phyloP scores from a whole-genome alignment of 2,113 vertebrate species.

The Hippocampus comes region DNA sequence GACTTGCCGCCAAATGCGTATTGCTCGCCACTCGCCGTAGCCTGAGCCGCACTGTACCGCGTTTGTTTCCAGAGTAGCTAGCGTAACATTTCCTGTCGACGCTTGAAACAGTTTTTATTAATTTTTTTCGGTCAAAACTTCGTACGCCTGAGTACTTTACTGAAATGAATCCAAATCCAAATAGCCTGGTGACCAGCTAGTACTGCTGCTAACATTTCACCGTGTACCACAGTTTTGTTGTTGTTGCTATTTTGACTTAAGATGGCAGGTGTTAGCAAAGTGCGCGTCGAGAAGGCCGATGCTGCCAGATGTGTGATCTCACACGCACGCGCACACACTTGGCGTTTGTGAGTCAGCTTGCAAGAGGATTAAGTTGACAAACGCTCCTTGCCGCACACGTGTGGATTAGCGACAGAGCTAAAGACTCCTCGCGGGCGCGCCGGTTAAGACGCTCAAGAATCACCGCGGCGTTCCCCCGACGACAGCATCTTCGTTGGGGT shows the following conservation, averaged over 20 bases:
- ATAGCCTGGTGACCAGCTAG: no score
- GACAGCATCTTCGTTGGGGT: not conserved
- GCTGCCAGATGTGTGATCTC: conserved; percentile 52
- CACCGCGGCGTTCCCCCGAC: not conserved
- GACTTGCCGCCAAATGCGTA: no score
- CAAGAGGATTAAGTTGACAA: conserved; percentile 44
- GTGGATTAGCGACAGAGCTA: conserved; percentile 41
- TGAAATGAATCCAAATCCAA: no score
- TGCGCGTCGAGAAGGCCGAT: not conserved
- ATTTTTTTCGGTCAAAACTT: no score
- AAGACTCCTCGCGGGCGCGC: conserved; percentile 14
- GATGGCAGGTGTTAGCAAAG: not conserved
- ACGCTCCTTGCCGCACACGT: conserved; percentile 32
- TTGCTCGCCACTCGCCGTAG: no score
- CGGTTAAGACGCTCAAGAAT: conserved; percentile 11
- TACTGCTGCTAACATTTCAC: no score
- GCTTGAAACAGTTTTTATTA: no score
- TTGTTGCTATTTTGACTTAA: not conserved
- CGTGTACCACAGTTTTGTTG: no score
- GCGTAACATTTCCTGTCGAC: no score
- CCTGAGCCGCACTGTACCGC: no score
- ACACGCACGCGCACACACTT: conserved; percentile 31
- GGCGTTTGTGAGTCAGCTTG: not conserved
- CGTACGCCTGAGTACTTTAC: no score
- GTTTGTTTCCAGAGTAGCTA: no score